Evolutionary conservation across 1,140 invertebrate species (phyloP).

Genomic region (Octopus sinensis): DNA sequence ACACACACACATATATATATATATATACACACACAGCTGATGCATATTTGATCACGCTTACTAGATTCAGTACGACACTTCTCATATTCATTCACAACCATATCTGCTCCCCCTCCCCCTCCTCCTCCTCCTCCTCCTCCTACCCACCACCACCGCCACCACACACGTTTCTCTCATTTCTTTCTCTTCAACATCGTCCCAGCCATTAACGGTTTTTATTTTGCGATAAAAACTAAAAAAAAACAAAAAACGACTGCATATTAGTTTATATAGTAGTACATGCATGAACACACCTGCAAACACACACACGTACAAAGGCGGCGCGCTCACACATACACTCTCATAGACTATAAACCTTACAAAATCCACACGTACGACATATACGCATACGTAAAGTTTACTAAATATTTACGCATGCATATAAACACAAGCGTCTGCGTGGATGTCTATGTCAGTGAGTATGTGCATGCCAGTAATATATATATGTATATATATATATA

Average conservation of each 20-base stretch:
- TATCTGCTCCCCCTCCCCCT: too few species aligned
- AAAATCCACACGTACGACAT: not conserved
- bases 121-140: too few species aligned
- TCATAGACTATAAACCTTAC: not conserved
- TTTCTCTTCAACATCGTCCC: too few species aligned
- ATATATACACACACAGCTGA: not conserved
- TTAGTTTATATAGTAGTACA: not conserved
- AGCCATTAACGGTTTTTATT: too few species aligned
- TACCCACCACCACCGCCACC: too few species aligned
- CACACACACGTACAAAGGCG: not conserved
- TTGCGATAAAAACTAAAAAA: too few species aligned
- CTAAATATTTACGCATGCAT: not conserved
- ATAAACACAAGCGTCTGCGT: not conserved
- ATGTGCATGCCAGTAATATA: not conserved
- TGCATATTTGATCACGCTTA: too few species aligned
- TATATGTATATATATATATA: not conserved
- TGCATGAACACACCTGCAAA: not conserved
- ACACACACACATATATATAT: not conserved
- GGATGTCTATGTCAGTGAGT: not conserved
- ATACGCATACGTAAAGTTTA: not conserved
- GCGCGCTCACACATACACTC: not conserved
- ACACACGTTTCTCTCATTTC: too few species aligned
- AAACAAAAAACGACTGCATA: not conserved
- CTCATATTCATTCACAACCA: too few species aligned
- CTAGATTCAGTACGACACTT: too few species aligned